Conservation (phyloP, 2,797 vertebrate species). For the Clamator glandarius region DNA sequence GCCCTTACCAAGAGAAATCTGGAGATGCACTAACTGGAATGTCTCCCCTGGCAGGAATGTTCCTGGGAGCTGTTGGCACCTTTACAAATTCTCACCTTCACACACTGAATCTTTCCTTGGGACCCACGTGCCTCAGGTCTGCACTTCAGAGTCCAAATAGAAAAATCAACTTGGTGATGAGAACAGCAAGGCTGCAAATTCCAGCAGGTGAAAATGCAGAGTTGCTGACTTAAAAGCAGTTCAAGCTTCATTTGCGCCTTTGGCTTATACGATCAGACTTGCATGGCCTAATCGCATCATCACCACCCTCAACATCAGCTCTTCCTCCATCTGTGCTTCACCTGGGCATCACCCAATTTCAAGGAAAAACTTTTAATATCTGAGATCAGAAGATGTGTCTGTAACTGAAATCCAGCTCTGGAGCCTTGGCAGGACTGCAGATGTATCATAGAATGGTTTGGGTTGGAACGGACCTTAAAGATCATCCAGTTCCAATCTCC, state of each 20-base stretch:
- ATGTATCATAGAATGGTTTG: not conserved
- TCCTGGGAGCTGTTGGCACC: not conserved
- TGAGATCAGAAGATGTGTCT: not conserved
- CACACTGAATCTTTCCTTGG: not conserved
- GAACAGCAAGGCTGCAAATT: not conserved
- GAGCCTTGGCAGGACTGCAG: not conserved
- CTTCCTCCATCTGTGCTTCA: not conserved
- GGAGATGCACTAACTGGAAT: not conserved
- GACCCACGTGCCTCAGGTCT: fast-evolving
- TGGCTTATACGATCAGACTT: not conserved
- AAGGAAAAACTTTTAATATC: not conserved
- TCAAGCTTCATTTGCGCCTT: not conserved
- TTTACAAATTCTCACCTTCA: not conserved
- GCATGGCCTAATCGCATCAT: not conserved
- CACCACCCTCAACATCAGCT: not conserved
- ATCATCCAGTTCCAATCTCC: too few relatives aligned
- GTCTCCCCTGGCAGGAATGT: not conserved
- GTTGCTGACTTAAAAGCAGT: not conserved
- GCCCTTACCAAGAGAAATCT: not conserved
- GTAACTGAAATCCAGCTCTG: not conserved
- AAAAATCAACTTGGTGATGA: not conserved
- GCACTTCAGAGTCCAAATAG: not conserved
- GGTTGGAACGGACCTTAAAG: too few relatives aligned
- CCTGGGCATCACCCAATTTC: not conserved
- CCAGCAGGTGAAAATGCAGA: not conserved